Evolutionary conservation across 2,888 invertebrate species (phyloP), one percentile per base, ranked within the genome.

Genomic region (Exephanes ischioxanthus): DNA sequence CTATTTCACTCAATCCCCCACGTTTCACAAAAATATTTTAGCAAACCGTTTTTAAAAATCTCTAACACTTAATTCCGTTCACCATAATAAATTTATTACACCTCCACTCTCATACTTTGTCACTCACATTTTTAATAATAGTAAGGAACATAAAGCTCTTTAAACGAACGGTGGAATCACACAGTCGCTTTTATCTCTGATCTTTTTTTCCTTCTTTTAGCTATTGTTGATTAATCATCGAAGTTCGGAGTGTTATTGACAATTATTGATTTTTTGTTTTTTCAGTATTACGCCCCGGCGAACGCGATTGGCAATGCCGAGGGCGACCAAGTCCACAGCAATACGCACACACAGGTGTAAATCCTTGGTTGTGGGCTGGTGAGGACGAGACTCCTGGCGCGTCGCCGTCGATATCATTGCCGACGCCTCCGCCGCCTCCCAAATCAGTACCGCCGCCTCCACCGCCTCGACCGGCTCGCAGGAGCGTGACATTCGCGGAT

Each of bases 331-430:
- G 96, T 97, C 81, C 97, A 97, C 94, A 97, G 97, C 94, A 97
- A 97, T 94, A 97, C 96, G 26, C 97, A 97, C 94, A 97, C 97
- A 89, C 97, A 98, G 94, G 97, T 98, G 95, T 98, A 97, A 97
- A 96, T 81, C 88, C 88, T 5, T 88, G 88, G 88, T 75, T 87
- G 80, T 95, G 94, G 83, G 87, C 88, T 61, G 88, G 89, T 83
- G 86, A 88, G 79, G 89, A 90, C 87, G 91, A 91, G 26, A 90
- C 90, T 68, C 87, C 92, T 67, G 89, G 89, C 78, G 90, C 90
- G 68, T 93, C 93, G 67, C 91, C 93, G 51, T 90, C 91, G 63
- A 90, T 90, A 77, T 92, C 93, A 83, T 89, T 92, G 87, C 93
- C 93, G 87, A 92, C 93, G 70, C 92, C 92, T 45, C 92, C 92